Conservation (phyloP, 2,113 vertebrate genomes). For the Hydropotes inermis region DNA sequence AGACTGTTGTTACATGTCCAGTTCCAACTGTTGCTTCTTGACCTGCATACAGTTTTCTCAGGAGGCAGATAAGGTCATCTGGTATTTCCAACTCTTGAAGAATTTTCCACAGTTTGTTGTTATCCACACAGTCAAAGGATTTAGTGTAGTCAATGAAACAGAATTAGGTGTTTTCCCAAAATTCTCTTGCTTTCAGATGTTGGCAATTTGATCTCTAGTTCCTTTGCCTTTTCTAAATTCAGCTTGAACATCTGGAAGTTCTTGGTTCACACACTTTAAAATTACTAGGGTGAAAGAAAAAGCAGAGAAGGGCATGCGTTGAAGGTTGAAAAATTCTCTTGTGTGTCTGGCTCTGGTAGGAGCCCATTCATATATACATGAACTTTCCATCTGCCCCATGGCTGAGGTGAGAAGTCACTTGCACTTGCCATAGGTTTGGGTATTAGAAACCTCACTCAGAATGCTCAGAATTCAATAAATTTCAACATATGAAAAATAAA, state of each 20-base stretch:
- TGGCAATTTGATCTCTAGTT: not conserved
- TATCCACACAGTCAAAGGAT: not conserved
- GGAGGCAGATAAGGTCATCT: not conserved
- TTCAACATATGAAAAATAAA: not conserved
- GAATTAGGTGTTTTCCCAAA: not conserved
- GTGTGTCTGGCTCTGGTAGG: not conserved
- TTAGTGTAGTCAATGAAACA: not conserved
- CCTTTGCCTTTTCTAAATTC: not conserved
- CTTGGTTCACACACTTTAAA: not conserved
- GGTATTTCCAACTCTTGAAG: not conserved
- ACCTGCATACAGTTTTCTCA: not conserved
- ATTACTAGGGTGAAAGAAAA: not conserved
- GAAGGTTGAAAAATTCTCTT: not conserved
- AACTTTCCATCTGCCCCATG: fast-evolving
- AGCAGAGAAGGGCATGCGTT: not conserved
- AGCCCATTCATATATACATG: fast-evolving
- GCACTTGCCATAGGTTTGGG: not conserved
- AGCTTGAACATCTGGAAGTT: not conserved
- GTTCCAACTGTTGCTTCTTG: not conserved
- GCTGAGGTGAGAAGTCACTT: not conserved
- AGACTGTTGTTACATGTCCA: not conserved
- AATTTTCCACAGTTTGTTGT: not conserved
- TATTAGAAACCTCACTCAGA: not conserved
- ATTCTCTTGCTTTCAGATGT: not conserved
- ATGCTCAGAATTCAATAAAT: not conserved